Conservation (phyloP, 2,888 invertebrate species). For the Dugesia japonica region DNA sequence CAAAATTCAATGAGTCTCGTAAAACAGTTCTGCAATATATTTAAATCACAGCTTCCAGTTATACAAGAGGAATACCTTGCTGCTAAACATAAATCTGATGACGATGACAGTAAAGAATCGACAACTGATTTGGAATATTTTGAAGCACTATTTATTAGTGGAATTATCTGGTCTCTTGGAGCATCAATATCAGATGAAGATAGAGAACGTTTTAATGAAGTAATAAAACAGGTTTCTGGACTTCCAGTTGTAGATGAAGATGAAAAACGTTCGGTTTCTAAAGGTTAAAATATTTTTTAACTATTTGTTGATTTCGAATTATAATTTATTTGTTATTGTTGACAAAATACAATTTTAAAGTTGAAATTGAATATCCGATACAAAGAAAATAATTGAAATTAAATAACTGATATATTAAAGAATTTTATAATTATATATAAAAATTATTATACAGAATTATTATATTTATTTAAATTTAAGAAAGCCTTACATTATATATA, state of each 20-base stretch:
- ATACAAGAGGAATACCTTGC: not conserved
- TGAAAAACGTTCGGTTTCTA: not conserved
- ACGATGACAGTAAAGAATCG: not conserved
- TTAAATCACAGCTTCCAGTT: conserved; percentile 24
- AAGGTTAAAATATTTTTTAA: not conserved
- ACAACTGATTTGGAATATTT: not conserved
- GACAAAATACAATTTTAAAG: no score
- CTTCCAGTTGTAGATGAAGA: conserved; percentile 3
- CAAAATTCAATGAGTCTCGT: conserved; percentile 29
- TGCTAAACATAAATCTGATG: not conserved
- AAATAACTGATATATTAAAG: no score
- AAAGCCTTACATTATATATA: no score
- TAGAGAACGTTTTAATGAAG: conserved; percentile 27
- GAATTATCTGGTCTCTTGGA: conserved; percentile 35
- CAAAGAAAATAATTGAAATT: no score
- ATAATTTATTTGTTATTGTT: no score
- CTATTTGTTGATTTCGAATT: no score
- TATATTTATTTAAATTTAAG: no score
- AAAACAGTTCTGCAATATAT: conserved; percentile 32
- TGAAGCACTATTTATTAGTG: conserved; percentile 30
- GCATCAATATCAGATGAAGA: conserved; percentile 28
- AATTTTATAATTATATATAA: no score
- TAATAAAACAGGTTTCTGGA: conserved; percentile 26
- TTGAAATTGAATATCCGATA: no score
- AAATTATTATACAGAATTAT: no score